These are phyloP conservation scores for Berghia stephanieae DNA, from an alignment of 1,140 invertebrate species.

Conservation along the genomic window DNA sequence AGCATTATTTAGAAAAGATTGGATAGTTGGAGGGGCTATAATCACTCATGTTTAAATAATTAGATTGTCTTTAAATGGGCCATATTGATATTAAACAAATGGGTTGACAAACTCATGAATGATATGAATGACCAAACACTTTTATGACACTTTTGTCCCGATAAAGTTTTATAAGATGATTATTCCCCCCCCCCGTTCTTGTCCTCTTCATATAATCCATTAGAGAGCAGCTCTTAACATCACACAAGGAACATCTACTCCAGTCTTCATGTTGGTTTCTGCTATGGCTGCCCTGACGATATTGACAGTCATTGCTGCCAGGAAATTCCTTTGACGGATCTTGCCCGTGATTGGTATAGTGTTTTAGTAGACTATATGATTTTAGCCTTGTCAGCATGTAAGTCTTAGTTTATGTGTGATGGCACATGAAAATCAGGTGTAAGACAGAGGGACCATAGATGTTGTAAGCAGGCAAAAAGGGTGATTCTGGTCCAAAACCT, in stretches of 20 bases:
- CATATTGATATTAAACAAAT: not conserved
- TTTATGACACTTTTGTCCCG: not conserved
- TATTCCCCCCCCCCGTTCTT: not conserved
- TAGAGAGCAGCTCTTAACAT: conserved; percentile 33
- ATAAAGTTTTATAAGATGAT: not conserved
- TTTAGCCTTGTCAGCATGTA: not conserved
- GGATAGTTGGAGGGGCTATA: too few relatives aligned
- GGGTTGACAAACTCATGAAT: not conserved
- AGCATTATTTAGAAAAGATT: too few relatives aligned
- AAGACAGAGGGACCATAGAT: too few relatives aligned
- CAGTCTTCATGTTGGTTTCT: conserved; percentile 14
- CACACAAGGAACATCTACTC: conserved; percentile 13
- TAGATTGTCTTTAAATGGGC: not conserved
- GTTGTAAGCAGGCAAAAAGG: too few relatives aligned
- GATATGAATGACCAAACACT: not conserved
- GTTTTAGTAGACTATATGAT: not conserved
- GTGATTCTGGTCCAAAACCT: too few relatives aligned
- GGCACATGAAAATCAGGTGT: too few relatives aligned
- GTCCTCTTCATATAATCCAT: not conserved
- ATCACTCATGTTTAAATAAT: not conserved
- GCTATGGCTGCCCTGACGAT: conserved; percentile 30
- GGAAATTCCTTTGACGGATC: conserved; percentile 13
- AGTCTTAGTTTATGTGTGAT: conserved; percentile 7
- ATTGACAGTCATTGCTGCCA: conserved; percentile 21
- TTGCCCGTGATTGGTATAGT: not conserved